A percentile compares a stretch with the other conserved stretches of the same genome.
phyloP scores from a whole-genome alignment of 2,797 vertebrate species.

The Sebastes kiyomatsui region DNA sequence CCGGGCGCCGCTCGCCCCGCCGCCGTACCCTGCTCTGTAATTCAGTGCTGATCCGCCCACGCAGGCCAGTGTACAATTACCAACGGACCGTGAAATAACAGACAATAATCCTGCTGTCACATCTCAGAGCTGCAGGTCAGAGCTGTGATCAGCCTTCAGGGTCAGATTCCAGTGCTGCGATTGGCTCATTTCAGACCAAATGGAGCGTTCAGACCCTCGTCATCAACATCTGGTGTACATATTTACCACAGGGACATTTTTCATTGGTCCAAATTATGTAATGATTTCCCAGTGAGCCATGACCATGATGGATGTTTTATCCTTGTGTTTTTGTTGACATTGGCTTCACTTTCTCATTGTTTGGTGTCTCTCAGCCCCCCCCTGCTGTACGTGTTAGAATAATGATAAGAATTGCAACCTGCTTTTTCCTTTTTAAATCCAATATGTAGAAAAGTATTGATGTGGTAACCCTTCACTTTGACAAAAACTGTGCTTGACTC shows the following conservation, averaged over 20 bases:
- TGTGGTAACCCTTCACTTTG: not conserved
- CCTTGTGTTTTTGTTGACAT: not conserved
- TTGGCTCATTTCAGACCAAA: constrained; percentile 40
- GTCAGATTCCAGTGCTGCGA: constrained; percentile 18
- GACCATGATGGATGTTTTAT: not conserved
- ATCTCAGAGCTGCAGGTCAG: constrained; percentile 21
- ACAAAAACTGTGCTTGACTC: too few relatives aligned
- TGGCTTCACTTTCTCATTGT: not conserved
- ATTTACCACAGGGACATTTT: not conserved
- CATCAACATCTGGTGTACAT: not conserved
- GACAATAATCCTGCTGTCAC: constrained; percentile 21
- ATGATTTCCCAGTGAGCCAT: not conserved
- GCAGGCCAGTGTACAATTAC: constrained; percentile 41
- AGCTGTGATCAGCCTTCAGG: constrained; percentile 31
- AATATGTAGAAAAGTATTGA: not conserved
- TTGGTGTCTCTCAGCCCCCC: not conserved
- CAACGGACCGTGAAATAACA: constrained; percentile 40
- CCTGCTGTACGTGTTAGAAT: not conserved
- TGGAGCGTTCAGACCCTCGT: not conserved
- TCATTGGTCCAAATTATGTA: not conserved
- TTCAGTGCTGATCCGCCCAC: constrained; percentile 30
- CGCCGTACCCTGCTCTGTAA: constrained; percentile 11
- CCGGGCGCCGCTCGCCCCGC: not conserved
- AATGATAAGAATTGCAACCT: not conserved
- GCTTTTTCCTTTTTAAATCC: not conserved